A percentile compares a stretch with the other conserved stretches of the same genome.
Evolutionary conservation across 2,113 vertebrate genomes (phyloP).

Genomic region (Globicephala melas): DNA sequence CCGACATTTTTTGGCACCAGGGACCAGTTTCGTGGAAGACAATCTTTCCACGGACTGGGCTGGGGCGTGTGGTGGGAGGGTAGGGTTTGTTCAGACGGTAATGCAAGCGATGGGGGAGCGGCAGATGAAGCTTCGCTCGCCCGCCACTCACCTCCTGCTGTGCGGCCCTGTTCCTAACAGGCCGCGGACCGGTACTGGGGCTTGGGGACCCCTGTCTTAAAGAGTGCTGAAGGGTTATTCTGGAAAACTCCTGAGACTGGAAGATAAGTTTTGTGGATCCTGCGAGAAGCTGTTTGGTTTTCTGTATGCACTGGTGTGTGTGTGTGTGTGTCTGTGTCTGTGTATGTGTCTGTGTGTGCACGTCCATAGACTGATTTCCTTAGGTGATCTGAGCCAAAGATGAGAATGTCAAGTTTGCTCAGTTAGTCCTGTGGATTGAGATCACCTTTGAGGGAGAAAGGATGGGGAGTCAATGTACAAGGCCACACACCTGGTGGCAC

Average conservation of each 20-base stretch:
- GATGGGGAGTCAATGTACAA: neutral
- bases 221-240: neutral
- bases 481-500: neutral
- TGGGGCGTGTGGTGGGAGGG: too few relatives aligned
- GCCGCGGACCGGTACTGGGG: too few relatives aligned
- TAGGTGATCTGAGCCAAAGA: neutral
- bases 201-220: neutral
- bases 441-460: neutral
- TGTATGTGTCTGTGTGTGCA: neutral
- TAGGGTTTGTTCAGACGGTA: too few relatives aligned
- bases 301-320: neutral
- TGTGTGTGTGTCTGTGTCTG: neutral
- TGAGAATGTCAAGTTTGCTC: neutral
- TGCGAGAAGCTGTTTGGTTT: neutral
- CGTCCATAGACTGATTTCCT: neutral
- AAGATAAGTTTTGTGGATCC: neutral
- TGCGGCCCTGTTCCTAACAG: too few relatives aligned
- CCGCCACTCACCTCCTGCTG: too few relatives aligned
- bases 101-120: too few relatives aligned
- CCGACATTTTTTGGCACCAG: too few relatives aligned
- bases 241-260: neutral
- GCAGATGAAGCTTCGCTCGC: too few relatives aligned
- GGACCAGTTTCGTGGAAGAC: too few relatives aligned
- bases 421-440: neutral
- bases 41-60: too few relatives aligned